A percentile compares a stretch with the other conserved stretches of the same genome.
Evolutionary conservation across 1,140 invertebrate species (phyloP).

Genomic region (Sitobion miscanthi): DNA sequence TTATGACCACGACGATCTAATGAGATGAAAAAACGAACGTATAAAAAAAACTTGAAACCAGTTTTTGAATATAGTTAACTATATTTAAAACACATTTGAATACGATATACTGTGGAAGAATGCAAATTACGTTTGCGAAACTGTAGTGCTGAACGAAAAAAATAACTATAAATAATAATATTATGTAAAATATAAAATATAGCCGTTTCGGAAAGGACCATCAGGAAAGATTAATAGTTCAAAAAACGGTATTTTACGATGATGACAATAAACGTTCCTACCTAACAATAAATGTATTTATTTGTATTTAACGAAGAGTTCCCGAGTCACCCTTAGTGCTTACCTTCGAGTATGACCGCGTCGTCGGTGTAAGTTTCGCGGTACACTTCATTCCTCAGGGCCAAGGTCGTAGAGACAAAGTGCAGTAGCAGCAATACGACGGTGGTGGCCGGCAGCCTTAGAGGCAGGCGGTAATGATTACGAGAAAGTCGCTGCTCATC

Average conservation of each 20-base stretch:
- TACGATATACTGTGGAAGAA: not conserved
- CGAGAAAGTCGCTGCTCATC: not conserved
- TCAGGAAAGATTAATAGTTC: not conserved
- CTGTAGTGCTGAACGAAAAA: not conserved
- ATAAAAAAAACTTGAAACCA: slow-evolving; percentile 25
- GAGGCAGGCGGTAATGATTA: not conserved
- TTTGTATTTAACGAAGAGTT: not conserved
- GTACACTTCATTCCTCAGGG: not conserved
- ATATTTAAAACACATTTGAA: not conserved
- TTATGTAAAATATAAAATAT: not conserved
- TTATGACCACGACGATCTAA: not conserved
- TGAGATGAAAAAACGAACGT: not conserved
- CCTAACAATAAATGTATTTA: not conserved
- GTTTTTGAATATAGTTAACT: not conserved
- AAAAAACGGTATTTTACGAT: not conserved
- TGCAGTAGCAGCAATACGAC: not conserved
- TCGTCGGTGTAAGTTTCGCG: slow-evolving; percentile 32
- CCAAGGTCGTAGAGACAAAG: not conserved
- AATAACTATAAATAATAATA: not conserved
- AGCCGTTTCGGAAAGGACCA: not conserved
- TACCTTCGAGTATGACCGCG: slow-evolving; percentile 49
- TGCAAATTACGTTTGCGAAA: slow-evolving; percentile 6
- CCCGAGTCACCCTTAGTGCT: not conserved
- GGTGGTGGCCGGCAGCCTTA: not conserved
- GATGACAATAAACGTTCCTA: not conserved